Conservation (phyloP, 2,113 vertebrate species). For the Peromyscus polionotus region DNA sequence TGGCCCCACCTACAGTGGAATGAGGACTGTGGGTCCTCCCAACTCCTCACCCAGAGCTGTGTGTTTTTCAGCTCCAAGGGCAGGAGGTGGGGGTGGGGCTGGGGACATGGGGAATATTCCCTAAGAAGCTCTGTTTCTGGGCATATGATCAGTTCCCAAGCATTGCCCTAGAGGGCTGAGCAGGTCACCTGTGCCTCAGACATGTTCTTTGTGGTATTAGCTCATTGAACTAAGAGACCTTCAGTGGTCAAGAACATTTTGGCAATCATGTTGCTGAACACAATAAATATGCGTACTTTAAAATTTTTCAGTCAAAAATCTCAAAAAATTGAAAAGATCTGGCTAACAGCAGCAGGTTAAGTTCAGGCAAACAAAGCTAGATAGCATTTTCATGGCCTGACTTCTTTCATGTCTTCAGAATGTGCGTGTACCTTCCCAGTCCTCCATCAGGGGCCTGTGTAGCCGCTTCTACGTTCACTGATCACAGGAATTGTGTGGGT, state of each 20-base stretch:
- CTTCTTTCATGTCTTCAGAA: conserved; percentile 1
- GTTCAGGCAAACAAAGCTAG: neutral
- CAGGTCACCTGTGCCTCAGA: conserved; percentile 5
- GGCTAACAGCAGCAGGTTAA: neutral
- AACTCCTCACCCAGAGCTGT: neutral
- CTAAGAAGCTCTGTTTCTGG: neutral
- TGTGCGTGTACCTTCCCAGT: neutral
- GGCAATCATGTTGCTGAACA: neutral
- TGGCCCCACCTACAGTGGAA: neutral
- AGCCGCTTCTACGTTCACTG: neutral
- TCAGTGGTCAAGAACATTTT: neutral
- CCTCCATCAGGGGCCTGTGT: neutral
- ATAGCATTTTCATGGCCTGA: neutral
- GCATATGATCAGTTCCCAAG: neutral
- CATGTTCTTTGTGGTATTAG: neutral
- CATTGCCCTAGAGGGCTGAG: neutral
- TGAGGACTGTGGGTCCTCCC: neutral
- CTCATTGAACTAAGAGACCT: neutral
- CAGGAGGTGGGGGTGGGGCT: neutral
- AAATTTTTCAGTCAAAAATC: neutral
- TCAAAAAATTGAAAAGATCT: neutral
- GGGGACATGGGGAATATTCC: neutral
- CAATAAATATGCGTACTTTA: neutral
- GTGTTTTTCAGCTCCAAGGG: neutral
- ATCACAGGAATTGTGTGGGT: neutral